These are phyloP conservation scores for Patagioenas fasciata DNA, from an alignment of 2,113 vertebrate species.

Conservation along the genomic window DNA sequence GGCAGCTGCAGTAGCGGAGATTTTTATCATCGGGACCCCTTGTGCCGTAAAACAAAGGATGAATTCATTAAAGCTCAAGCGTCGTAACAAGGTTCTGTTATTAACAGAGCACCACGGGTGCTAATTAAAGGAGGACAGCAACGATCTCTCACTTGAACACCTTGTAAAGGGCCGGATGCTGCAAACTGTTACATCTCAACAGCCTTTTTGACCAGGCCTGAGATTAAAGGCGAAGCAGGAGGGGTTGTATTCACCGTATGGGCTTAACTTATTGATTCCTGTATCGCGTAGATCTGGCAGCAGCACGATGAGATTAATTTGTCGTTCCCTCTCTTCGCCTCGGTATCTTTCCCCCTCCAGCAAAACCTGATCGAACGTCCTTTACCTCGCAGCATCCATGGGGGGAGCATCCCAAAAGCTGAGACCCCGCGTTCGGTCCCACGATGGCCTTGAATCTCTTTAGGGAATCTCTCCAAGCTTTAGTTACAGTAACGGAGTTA, in stretches of 20 bases:
- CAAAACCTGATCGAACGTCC: background rate
- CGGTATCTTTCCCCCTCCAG: background rate
- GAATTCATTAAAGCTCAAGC: background rate
- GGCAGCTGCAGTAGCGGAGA: background rate
- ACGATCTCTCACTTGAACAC: background rate
- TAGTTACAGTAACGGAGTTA: background rate
- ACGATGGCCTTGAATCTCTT: rapidly evolving
- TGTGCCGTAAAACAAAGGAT: background rate
- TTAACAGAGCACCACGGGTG: background rate
- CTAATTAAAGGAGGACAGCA: background rate
- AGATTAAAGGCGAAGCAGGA: background rate
- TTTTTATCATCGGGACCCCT: background rate
- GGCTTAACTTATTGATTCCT: background rate
- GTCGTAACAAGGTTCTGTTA: background rate
- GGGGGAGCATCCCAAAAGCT: too few species aligned
- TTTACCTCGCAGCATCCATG: too few species aligned
- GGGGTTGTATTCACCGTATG: rapidly evolving
- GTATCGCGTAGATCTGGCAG: background rate
- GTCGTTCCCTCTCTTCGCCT: too few species aligned
- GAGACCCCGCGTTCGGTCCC: background rate
- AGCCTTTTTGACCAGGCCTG: background rate
- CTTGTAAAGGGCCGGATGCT: rapidly evolving
- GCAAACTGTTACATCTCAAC: background rate
- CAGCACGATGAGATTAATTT: background rate
- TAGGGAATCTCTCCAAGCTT: background rate